A percentile compares a stretch with the other conserved stretches of the same genome.
Evolutionary conservation across 1,140 invertebrate species (phyloP).

Genomic region (Platyscapa corneri): DNA sequence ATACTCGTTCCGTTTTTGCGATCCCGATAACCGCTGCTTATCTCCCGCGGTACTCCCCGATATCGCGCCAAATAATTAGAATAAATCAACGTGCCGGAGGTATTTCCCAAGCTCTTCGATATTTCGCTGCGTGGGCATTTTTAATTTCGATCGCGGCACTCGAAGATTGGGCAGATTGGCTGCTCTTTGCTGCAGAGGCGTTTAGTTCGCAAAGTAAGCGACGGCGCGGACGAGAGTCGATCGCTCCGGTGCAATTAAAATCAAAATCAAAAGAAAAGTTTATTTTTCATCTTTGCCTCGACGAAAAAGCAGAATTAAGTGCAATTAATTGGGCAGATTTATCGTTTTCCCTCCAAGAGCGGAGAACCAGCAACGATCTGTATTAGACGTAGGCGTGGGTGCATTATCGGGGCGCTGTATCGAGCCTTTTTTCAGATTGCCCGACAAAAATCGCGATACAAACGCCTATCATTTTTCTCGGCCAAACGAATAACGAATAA

Average conservation of each 20-base stretch:
- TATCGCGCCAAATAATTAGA: neutral
- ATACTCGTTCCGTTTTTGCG: neutral
- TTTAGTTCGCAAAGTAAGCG: too few relatives aligned
- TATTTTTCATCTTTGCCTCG: too few relatives aligned
- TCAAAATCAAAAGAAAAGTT: neutral
- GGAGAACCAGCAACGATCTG: neutral
- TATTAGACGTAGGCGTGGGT: neutral
- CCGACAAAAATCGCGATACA: neutral
- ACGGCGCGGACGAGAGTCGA: too few relatives aligned
- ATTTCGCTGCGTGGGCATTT: too few relatives aligned
- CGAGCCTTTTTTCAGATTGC: neutral
- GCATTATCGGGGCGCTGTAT: neutral
- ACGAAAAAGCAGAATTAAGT: neutral
- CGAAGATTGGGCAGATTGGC: too few relatives aligned
- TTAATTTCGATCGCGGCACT: too few relatives aligned
- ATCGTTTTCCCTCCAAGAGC: neutral
- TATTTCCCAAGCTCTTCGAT: too few relatives aligned
- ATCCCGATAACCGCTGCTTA: neutral
- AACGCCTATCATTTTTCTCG: neutral
- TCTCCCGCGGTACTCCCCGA: neutral
- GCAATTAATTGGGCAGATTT: neutral
- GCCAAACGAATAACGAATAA: neutral
- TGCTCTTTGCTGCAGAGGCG: too few relatives aligned
- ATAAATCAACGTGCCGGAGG: neutral
- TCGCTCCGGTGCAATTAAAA: neutral